phyloP scores from a whole-genome alignment of 2,888 invertebrate genomes.

The Endomychus coccineus region DNA sequence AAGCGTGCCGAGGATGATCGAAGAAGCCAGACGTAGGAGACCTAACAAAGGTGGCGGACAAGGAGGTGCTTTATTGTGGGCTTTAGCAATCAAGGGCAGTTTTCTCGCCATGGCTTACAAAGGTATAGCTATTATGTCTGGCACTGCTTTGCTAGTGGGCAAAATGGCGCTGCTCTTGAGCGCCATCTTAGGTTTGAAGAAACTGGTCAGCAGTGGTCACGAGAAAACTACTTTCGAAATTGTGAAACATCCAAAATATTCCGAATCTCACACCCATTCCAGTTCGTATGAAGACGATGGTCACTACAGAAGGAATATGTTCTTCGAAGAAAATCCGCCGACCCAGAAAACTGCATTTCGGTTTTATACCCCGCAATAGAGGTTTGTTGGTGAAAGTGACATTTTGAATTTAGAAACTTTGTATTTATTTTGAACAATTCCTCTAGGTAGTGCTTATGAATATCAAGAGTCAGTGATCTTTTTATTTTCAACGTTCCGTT shows the following conservation, averaged over 20 bases:
- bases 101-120: constrained; percentile 69
- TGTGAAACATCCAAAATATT: constrained; percentile 77
- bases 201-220: constrained; percentile 59
- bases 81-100: constrained; percentile 62
- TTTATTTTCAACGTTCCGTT: no score
- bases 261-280: constrained; percentile 69
- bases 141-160: constrained; percentile 73
- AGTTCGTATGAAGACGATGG: constrained; percentile 34
- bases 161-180: constrained; percentile 76
- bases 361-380: constrained; percentile 4
- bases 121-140: constrained; percentile 65
- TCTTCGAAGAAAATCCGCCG: constrained; percentile 8
- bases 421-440: no score
- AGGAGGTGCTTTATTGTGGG: constrained; percentile 60
- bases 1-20: constrained; percentile 35
- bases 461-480: no score
- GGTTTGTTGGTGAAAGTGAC: no score
- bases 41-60: constrained; percentile 44
- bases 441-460: no score
- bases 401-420: no score
- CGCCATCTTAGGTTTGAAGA: constrained; percentile 73
- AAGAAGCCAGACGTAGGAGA: constrained; percentile 39
- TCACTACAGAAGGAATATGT: constrained; percentile 12
- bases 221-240: constrained; percentile 81
- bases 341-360: constrained; percentile 10